A percentile compares a stretch with the other conserved stretches of the same genome.
These are phyloP conservation scores for Hypotaenidia philippensis DNA, from an alignment of 2,797 vertebrate genomes.

Conservation along the genomic window DNA sequence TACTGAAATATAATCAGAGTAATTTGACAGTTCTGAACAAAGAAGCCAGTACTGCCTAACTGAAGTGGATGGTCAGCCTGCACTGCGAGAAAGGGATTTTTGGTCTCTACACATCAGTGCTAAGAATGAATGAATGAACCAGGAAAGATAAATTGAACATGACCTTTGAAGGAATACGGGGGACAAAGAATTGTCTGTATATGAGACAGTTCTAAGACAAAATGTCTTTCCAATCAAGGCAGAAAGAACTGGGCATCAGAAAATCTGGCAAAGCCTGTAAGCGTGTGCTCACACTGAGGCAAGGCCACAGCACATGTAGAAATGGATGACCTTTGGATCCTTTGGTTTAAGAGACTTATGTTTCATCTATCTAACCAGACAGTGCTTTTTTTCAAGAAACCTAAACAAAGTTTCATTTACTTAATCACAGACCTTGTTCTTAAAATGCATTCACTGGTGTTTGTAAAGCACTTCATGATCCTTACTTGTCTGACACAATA, in stretches of 20 bases:
- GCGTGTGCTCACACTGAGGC: background rate
- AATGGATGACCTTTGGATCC: background rate
- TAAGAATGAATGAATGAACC: background rate
- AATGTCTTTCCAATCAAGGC: background rate
- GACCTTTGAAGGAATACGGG: background rate
- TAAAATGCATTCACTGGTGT: background rate
- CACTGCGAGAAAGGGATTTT: background rate
- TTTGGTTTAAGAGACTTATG: accelerated
- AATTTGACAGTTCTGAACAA: background rate
- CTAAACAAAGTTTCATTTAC: background rate
- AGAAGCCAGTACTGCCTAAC: background rate
- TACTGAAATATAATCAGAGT: background rate
- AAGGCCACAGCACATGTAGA: accelerated
- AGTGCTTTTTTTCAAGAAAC: background rate
- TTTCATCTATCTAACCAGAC: background rate
- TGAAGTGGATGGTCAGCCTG: background rate
- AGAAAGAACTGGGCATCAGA: background rate
- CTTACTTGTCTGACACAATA: background rate
- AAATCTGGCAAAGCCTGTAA: background rate
- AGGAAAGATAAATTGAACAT: background rate
- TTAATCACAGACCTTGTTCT: background rate
- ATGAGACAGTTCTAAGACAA: background rate
- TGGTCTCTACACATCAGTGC: background rate
- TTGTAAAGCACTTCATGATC: background rate
- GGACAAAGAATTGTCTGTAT: background rate